Percentiles rank a stretch among this genome's conserved stretches.
These are phyloP conservation scores for Sialia sialis DNA, from an alignment of 2,113 vertebrate genomes.

Conservation along the genomic window DNA sequence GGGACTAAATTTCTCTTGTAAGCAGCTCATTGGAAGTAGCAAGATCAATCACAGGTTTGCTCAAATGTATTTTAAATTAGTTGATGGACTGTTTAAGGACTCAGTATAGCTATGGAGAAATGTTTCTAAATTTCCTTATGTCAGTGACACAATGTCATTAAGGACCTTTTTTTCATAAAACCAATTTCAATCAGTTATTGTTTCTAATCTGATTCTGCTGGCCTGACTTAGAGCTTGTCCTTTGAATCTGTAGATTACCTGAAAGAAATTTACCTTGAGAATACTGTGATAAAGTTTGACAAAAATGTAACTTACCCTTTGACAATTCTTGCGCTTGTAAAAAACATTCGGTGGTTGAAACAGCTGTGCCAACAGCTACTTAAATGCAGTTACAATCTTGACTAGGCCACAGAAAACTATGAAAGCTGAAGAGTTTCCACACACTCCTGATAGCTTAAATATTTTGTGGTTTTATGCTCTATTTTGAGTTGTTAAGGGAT, in stretches of 20 bases:
- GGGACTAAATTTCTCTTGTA: neutral
- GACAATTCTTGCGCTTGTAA: neutral
- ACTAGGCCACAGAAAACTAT: neutral
- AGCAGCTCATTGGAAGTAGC: neutral
- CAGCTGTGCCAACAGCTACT: neutral
- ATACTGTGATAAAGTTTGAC: neutral
- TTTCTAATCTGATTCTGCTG: neutral
- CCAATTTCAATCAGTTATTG: neutral
- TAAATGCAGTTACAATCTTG: neutral
- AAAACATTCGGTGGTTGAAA: neutral
- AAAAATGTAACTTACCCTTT: neutral
- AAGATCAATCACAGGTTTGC: neutral
- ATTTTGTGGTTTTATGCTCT: neutral
- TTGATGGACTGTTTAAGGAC: neutral
- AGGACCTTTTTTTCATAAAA: neutral
- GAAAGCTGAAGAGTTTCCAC: neutral
- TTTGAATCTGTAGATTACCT: neutral
- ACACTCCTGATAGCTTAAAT: neutral
- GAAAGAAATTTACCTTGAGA: neutral
- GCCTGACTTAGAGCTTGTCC: neutral
- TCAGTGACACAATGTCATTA: neutral
- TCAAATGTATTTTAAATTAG: neutral
- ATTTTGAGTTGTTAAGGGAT: neutral
- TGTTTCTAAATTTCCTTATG: neutral
- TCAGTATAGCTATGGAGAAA: neutral